Evolutionary conservation across 2,113 vertebrate species (phyloP), one percentile per base, ranked within the genome.

Genomic region (Tyto alba): DNA sequence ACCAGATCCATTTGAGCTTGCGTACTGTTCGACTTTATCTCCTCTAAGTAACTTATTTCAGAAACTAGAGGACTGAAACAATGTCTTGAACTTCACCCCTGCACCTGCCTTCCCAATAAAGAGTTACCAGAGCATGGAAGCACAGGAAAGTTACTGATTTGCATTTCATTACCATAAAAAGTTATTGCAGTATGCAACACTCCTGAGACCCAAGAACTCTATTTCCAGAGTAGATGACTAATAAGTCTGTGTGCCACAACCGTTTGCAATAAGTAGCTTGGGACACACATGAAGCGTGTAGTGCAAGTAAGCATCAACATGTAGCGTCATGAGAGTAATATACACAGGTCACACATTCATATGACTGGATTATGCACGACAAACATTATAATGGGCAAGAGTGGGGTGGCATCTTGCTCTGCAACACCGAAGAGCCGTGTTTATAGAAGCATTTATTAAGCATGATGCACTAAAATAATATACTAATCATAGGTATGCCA

Each of bases 251-350:
- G 16, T 32, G 5, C 8, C 43, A 30, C 43, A 67, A 9, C 7
- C 23, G 16, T 50, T 41, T 13, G 17, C 29, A 8, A 27, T 38
- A 72, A 56, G 25, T 48, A 60, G 36, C 48, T 45, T 13, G 9
- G 30, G 43, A 47, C 32, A 63, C 19, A 32, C 38, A 29, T 4
- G 14, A 14, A 59, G 53, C 2, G 3, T 83, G 40, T 1, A 30
- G 36, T 26, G 48, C 73, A 78, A n/a, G 16, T 10, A 6, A 66
- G 59, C 40, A 52, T 16, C 20, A 4, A 11, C 16, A 38, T 9
- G 7, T 30, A 19, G 6, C 8, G 5, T 17, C 10, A 30, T 43
- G 29, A 36, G 6, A 45, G 64, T 1, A 19, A 0, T 30, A 38
- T 2, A 25, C 36, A 36, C 7, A 29, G 9, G 34, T 32, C 45